A percentile compares a stretch with the other conserved stretches of the same genome.
Conservation (phyloP, 2,113 vertebrate species). For the Dromas ardeola region DNA sequence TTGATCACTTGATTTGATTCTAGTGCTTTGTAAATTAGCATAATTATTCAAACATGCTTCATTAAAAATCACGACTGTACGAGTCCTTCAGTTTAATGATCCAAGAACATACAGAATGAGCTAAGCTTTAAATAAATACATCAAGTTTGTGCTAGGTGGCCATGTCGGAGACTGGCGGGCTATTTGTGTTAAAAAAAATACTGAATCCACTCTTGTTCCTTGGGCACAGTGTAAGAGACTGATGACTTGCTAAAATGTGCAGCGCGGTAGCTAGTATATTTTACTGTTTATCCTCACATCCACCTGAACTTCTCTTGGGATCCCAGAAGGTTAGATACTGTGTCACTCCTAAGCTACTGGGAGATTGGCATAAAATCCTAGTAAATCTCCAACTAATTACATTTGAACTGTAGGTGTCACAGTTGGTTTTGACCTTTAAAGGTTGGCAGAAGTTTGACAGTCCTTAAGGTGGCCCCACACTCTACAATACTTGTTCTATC, state of each 20-base stretch:
- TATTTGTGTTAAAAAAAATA: not conserved
- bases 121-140: slow-evolving; percentile 74
- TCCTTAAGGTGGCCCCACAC: slow-evolving; percentile 16
- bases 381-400: slow-evolving; percentile 79
- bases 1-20: slow-evolving; percentile 82
- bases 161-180: not conserved
- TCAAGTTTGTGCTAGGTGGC: slow-evolving; percentile 19
- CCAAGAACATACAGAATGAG: slow-evolving; percentile 67
- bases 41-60: slow-evolving; percentile 81
- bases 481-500: not conserved
- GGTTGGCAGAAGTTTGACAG: slow-evolving; percentile 68
- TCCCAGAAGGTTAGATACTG: slow-evolving; percentile 67
- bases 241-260: not conserved
- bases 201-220: not conserved
- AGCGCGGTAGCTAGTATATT: not conserved
- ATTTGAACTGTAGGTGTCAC: slow-evolving; percentile 76
- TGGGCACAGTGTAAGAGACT: not conserved
- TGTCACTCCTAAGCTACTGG: slow-evolving; percentile 68
- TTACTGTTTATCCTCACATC: slow-evolving; percentile 68
- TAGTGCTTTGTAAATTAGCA: slow-evolving; percentile 78
- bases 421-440: slow-evolving; percentile 76
- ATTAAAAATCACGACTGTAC: slow-evolving; percentile 76
- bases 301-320: slow-evolving; percentile 68
- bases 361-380: slow-evolving; percentile 74
- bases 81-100: slow-evolving; percentile 78